Percentiles rank a stretch among this genome's conserved stretches.
Conservation (phyloP, 2,888 invertebrate genomes). For the Xestia c-nigrum region DNA sequence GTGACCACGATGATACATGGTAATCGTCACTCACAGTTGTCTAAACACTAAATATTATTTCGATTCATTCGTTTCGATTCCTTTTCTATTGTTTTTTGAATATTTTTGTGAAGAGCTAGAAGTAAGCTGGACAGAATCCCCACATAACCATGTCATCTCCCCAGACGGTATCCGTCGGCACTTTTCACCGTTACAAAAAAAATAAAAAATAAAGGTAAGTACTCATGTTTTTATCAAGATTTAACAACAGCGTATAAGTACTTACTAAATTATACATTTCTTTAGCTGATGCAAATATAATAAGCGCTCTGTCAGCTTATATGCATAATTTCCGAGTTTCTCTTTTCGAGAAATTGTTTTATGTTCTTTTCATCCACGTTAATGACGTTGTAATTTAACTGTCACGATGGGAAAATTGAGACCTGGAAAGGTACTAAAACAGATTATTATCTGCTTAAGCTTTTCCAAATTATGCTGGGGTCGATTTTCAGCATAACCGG, state of each 20-base stretch:
- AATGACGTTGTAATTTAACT: background rate
- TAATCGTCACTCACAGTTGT: too few species aligned
- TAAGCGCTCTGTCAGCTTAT: background rate
- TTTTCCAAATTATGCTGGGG: background rate
- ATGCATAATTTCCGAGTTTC: slow-evolving; percentile 17
- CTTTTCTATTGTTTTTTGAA: background rate
- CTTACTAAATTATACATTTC: background rate
- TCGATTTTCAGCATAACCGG: background rate
- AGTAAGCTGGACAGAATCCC: background rate
- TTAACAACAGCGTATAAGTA: background rate
- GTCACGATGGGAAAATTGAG: slow-evolving; percentile 3
- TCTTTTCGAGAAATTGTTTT: slow-evolving; percentile 14
- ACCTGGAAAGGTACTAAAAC: background rate
- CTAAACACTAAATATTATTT: background rate
- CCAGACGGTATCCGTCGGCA: too few species aligned
- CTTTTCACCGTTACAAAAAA: too few species aligned
- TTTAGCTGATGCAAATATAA: slow-evolving; percentile 8
- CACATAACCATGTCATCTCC: too few species aligned
- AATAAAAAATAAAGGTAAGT: too few species aligned
- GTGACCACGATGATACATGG: background rate
- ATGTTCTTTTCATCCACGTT: background rate
- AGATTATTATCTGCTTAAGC: background rate
- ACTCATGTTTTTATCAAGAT: background rate
- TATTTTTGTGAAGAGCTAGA: background rate
- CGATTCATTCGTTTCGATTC: background rate